Conservation (phyloP, 2,797 vertebrate species). For the Pantherophis alleghaniensis region DNA sequence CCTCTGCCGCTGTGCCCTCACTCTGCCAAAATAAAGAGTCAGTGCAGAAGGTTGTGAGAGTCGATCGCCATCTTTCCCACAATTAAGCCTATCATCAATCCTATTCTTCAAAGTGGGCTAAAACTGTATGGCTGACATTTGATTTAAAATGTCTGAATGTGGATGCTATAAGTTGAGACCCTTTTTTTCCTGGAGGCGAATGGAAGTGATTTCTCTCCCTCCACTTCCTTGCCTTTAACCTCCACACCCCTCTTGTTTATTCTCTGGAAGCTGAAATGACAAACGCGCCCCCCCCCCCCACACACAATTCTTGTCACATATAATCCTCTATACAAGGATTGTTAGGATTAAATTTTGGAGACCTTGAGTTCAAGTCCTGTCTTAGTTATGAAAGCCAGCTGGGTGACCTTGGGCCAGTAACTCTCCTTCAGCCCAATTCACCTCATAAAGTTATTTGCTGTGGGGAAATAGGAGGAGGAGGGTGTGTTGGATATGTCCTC, state of each 20-base stretch:
- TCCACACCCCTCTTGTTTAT: neutral
- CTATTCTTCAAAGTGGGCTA: neutral
- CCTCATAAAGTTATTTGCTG: neutral
- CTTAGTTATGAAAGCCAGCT: neutral
- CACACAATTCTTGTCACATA: neutral
- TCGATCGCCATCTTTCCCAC: neutral
- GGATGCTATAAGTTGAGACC: neutral
- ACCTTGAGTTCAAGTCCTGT: neutral
- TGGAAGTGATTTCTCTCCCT: neutral
- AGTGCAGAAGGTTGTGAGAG: neutral
- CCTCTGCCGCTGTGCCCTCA: neutral
- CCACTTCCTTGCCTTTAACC: neutral
- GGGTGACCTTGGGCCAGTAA: neutral
- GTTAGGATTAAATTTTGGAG: neutral
- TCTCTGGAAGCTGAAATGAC: neutral
- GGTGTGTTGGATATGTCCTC: neutral
- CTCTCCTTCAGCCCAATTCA: neutral
- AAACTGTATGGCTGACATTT: neutral
- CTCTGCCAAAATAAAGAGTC: neutral
- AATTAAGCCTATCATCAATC: neutral
- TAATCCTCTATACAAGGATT: neutral
- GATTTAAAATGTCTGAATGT: neutral
- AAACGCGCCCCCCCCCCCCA: fast-evolving
- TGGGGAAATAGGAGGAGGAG: neutral
- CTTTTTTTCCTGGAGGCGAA: neutral